Base-by-base conservation (phyloP, 2,888 invertebrate species). In the Ephialtes manifestator region DNA sequence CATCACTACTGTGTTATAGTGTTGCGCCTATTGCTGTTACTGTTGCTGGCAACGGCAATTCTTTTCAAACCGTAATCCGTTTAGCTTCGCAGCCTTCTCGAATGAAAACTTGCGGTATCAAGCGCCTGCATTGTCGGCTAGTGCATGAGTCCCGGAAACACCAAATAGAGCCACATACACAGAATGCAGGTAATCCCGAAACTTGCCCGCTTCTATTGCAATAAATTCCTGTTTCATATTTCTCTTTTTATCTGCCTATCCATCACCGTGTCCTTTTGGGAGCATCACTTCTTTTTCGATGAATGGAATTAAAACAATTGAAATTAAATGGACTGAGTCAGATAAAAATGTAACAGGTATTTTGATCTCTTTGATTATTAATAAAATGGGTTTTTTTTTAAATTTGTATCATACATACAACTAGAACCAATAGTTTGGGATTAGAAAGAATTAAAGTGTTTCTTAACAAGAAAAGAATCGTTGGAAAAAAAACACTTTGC, bases 41-140 rank as follows among this genome's bases (percentile, higher is more conserved):
- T 60, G 58, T 1, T 60, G 60, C 60, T 31, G 18, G 24, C 63
- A 39, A 55, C 31, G 46, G 68, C 81, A 71, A 78, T 82, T 79
- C 51, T 82, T 58, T 63, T 51, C 71, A 31, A 43, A 58, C 81
- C 53, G 63, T 79, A 85, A 85, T 85, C 78, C 82, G 74, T 78
- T 85, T 79, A 85, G 46, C 70, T 81, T 78, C 35, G 63, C 65
- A 28, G 65, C 39, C 63, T 74, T 60, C 20, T 20, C 60, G 18
- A 53, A 81, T 84, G 84, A 79, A 79, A 83, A 75, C 70, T 79
- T 75, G 79, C 75, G 46, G 35, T 71, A 79, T 71, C 75, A 55
- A 75, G 67, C 24, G 46, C 60, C 70, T 31, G 83, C 55, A 58
- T 83, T 72, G 82, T 77, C 77, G 58, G 11, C 18, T 11, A 18